A percentile compares a stretch with the other conserved stretches of the same genome.
phyloP scores from a whole-genome alignment of 2,888 invertebrate genomes.

The Agriopis leucophaearia region DNA sequence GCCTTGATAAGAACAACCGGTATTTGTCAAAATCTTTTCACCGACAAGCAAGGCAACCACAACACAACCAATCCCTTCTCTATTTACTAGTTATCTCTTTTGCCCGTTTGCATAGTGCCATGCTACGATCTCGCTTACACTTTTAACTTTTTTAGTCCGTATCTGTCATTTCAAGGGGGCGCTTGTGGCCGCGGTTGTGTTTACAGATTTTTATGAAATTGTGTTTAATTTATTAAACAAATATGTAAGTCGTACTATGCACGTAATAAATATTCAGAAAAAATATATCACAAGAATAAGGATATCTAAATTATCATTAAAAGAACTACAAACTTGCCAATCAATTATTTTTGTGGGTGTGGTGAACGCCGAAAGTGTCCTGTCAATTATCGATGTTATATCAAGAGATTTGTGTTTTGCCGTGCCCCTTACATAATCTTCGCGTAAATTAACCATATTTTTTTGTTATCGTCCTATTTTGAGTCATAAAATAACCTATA shows the following conservation, averaged over 20 bases:
- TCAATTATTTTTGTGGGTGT: constrained; percentile 74
- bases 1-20: constrained; percentile 70
- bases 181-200: constrained; percentile 55
- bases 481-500: constrained; percentile 49
- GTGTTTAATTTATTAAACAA: constrained; percentile 44
- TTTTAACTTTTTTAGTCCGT: constrained; percentile 66
- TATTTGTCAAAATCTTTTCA: constrained; percentile 47
- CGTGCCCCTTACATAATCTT: constrained; percentile 52
- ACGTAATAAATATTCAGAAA: neutral
- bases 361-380: constrained; percentile 69
- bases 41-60: neutral
- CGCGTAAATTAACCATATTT: constrained; percentile 37
- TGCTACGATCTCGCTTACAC: constrained; percentile 57
- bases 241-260: constrained; percentile 55
- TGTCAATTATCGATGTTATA: constrained; percentile 59
- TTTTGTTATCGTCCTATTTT: constrained; percentile 23
- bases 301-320: neutral
- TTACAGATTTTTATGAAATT: constrained; percentile 35
- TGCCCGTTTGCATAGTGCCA: constrained; percentile 43
- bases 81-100: constrained; percentile 59
- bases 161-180: constrained; percentile 69
- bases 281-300: neutral
- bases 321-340: constrained; percentile 47
- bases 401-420: constrained; percentile 63
- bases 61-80: constrained; percentile 55